These are phyloP conservation scores for Bombus ignitus DNA, from an alignment of 1,140 invertebrate species.

Conservation along the genomic window DNA sequence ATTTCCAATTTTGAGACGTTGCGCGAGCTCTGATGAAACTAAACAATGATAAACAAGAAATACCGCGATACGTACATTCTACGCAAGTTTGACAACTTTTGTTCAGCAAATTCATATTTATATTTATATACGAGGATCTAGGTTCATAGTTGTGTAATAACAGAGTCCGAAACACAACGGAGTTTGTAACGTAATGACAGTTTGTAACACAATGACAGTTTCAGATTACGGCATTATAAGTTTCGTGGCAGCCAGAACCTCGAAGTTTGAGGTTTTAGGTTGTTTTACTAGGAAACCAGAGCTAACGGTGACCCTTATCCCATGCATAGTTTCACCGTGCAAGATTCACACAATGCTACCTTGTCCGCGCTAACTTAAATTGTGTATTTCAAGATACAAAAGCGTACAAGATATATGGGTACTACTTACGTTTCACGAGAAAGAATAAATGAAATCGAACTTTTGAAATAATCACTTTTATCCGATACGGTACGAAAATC, in stretches of 20 bases:
- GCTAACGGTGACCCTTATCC: constrained; percentile 34
- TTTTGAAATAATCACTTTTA: not conserved
- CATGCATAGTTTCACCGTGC: constrained; percentile 10
- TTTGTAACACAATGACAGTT: constrained; percentile 69
- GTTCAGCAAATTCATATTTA: not conserved
- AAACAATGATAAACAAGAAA: not conserved
- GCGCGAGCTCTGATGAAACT: not conserved
- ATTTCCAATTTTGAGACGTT: not conserved
- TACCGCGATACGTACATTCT: not conserved
- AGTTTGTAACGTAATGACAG: constrained; percentile 35
- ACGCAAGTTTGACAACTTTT: not conserved
- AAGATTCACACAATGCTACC: not conserved
- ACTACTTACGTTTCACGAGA: not conserved
- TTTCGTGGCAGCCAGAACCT: constrained; percentile 31
- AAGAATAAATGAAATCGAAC: not conserved
- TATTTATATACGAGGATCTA: constrained; percentile 1
- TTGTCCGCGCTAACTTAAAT: not conserved
- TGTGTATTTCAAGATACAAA: not conserved
- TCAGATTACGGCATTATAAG: constrained; percentile 67
- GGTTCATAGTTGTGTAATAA: constrained; percentile 3
- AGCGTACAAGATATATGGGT: not conserved
- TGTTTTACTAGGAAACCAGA: constrained; percentile 47
- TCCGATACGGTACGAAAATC: not conserved
- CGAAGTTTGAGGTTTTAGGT: constrained; percentile 46
- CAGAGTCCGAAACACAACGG: not conserved